These are phyloP conservation scores for Mesoligia furuncula DNA, from an alignment of 2,888 invertebrate genomes.

Conservation along the genomic window DNA sequence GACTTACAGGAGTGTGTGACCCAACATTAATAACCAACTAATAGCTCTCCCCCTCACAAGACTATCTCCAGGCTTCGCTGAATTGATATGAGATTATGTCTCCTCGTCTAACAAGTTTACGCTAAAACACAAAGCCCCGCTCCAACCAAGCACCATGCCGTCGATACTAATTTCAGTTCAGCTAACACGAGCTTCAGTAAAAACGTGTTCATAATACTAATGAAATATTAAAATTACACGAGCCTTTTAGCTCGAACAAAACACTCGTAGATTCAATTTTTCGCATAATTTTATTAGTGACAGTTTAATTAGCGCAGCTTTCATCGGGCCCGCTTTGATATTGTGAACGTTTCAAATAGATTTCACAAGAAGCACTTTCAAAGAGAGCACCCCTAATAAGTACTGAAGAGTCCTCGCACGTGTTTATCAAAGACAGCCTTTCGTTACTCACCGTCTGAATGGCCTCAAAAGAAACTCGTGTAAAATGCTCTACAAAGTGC, in stretches of 20 bases:
- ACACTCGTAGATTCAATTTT: constrained; percentile 85
- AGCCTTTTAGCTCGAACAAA: constrained; percentile 78
- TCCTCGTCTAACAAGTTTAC: constrained; percentile 44
- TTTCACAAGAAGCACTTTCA: constrained; percentile 90
- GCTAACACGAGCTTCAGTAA: constrained; percentile 36
- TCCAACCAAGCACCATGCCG: constrained; percentile 17
- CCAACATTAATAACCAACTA: constrained; percentile 87
- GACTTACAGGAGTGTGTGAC: constrained; percentile 84
- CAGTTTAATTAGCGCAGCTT: constrained; percentile 90
- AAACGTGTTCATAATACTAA: constrained; percentile 52
- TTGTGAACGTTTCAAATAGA: constrained; percentile 90
- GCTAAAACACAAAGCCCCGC: constrained; percentile 37
- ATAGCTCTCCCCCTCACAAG: constrained; percentile 73
- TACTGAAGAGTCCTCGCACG: constrained; percentile 91
- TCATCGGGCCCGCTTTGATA: constrained; percentile 88
- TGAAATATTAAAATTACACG: constrained; percentile 73
- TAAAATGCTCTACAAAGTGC: constrained; percentile 91
- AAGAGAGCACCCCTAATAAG: constrained; percentile 91
- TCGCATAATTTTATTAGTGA: constrained; percentile 89
- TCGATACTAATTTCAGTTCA: constrained; percentile 27
- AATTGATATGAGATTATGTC: constrained; percentile 61
- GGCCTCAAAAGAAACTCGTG: constrained; percentile 91
- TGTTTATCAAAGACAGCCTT: constrained; percentile 91
- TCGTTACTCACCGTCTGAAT: constrained; percentile 91
- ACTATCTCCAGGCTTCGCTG: constrained; percentile 50